Base-by-base conservation (phyloP, 2,888 invertebrate species). In the Ophion ellenae region DNA sequence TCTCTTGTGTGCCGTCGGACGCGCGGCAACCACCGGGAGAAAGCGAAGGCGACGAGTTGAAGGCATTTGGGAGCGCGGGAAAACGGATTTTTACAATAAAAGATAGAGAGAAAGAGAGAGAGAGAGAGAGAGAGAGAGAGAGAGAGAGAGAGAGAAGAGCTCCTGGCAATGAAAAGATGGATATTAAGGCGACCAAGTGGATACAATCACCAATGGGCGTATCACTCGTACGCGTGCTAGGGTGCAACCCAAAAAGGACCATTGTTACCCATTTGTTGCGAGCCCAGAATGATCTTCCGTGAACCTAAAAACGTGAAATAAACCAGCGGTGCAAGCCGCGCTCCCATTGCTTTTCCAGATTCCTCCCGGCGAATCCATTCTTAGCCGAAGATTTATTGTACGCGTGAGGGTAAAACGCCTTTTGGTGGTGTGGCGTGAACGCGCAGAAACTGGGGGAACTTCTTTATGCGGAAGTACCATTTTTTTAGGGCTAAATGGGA, bases 51-150 rank as follows among this genome's bases (percentile, higher is more conserved):
- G 32, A 81, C 83, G 70, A 80, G 76, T 79, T 64, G 88, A 86
- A 82, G 86, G 84, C 73, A 83, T 75, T 20, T 59, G 67, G 61
- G 80, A 70, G 67, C 83, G 83, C 81, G 84, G 87, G 91, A 91
- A 92, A 92, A 92, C 92, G 92, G 91, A 92, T 92, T 92, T 92
- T 91, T 92, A 93, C 91, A 92, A 92, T 92, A 90, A 91, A 89
- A 88, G 86, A 86, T 73, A 86, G 85, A 89, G 84, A 87, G 90
- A 85, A 90, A 91, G 89, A 88, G 85, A 84, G 76, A 85, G 85
- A 89, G 85, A 87, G 90, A 87, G 90, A 85, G 90, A 91, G 89
- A 88, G 85, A 84, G 76, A 85, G 85, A 89, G 85, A 87, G 90
- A 85, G 87, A 88, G 76, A 86, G 85, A 89, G 85, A 88, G 90